Conservation (phyloP, 2,797 vertebrate species). For the Gouania willdenowi region DNA sequence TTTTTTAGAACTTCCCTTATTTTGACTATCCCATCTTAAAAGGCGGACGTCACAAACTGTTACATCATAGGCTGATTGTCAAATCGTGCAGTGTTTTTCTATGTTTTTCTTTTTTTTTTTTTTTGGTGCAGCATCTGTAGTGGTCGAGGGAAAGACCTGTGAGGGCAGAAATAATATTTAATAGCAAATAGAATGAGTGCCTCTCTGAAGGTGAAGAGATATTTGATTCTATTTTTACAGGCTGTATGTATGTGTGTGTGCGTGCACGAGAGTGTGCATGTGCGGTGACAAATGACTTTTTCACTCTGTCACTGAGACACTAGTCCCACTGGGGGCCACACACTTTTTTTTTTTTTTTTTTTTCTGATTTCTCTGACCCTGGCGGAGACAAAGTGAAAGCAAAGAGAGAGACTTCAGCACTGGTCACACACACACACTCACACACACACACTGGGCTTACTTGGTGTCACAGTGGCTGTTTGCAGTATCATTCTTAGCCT, state of each 20-base stretch:
- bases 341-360: too few relatives aligned
- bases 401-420: conserved; percentile 35
- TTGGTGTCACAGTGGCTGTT: conserved; percentile 5
- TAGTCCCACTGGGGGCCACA: conserved; percentile 39
- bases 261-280: too few relatives aligned
- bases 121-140: too few relatives aligned
- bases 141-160: neutral
- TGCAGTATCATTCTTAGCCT: neutral
- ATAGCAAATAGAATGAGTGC: conserved; percentile 16
- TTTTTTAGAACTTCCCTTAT: too few relatives aligned
- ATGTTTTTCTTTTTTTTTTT: too few relatives aligned
- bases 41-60: too few relatives aligned
- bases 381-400: conserved; percentile 54
- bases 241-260: conserved; percentile 46
- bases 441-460: neutral
- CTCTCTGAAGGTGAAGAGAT: conserved; percentile 36
- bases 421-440: conserved; percentile 1
- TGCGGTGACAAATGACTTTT: conserved; percentile 54
- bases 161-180: conserved; percentile 3
- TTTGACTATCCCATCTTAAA: too few relatives aligned
- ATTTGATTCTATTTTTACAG: conserved; percentile 57
- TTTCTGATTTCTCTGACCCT: conserved; percentile 49
- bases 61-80: too few relatives aligned
- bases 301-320: conserved; percentile 53
- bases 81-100: too few relatives aligned